Base-by-base conservation (phyloP, 2,113 vertebrate species). In the Sceloporus undulatus region DNA sequence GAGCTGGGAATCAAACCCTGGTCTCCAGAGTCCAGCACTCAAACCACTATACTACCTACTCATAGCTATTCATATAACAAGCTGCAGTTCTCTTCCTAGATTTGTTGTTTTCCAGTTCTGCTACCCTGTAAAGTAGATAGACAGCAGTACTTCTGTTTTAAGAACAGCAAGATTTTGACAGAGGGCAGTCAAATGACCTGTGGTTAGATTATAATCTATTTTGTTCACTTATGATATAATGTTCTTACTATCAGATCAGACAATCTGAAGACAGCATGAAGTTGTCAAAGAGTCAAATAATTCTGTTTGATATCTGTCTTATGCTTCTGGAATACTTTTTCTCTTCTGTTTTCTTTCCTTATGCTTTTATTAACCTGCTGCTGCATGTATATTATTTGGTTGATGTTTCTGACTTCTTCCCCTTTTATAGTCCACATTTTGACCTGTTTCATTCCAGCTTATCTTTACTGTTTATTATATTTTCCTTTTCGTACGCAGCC, bases 401-500 rank as follows among this genome's bases (percentile, higher is more conserved):
- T 82, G 91, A 91, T 92, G 90, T 90, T 96, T 95, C 73, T 73
- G 73, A 48, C 21, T 83, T 29, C 65, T 82, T 78, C 48, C 29
- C 34, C 38, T 79, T 40, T 83, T 71, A 62, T 48, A 71, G 34
- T 25, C 48, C 91, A 81, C 82, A 77, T 91, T 93, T 91, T 92
- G 89, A 84, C 54, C 52, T 66, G 40, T 93, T 93, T 82, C 7
- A 1, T 91, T 95, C 79, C 79, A 48, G 70, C 86, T 94, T 23
- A 77, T 88, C 66, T 81, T 70, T 86, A 76, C 74, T 91, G 74
- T 90, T 85, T 81, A 85, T 79, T 84, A 79, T 54, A 2, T 85
- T 94, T 94, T 89, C 75, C 90, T 73, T 87, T 91, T 85, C 81
- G 89, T 68, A 91, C n/a, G 74, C 88, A 94, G 93, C 92, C 95